These are phyloP conservation scores for Lordiphosa stackelbergi DNA, from an alignment of 1,140 invertebrate species.

Conservation along the genomic window DNA sequence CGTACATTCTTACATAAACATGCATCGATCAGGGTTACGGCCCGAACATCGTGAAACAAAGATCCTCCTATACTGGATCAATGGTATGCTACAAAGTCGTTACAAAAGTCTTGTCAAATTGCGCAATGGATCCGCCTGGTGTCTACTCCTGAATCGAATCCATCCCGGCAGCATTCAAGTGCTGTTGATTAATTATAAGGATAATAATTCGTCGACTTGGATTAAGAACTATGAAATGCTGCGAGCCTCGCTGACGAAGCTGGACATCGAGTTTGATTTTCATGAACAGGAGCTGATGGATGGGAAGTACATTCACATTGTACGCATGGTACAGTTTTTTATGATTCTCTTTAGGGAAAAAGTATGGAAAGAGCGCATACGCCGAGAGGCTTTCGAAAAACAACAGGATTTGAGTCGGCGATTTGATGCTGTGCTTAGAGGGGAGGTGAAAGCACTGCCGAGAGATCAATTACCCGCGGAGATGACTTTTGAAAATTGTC, in stretches of 20 bases:
- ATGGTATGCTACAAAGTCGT: too few species aligned
- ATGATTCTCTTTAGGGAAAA: background rate
- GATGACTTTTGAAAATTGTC: too few species aligned
- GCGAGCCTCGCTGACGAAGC: background rate
- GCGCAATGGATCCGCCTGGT: background rate
- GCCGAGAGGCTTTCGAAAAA: too few species aligned
- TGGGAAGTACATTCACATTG: background rate
- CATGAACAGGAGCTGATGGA: background rate
- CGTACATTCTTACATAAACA: accelerated
- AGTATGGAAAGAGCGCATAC: too few species aligned
- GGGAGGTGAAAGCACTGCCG: too few species aligned
- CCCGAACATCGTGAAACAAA: too few species aligned
- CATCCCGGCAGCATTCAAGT: background rate
- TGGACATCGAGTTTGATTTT: background rate
- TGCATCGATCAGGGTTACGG: too few species aligned
- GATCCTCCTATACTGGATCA: too few species aligned
- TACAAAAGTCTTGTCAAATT: background rate
- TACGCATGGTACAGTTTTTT: background rate
- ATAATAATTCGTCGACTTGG: background rate
- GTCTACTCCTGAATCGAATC: background rate
- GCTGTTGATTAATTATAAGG: background rate
- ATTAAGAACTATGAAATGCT: constrained; percentile 1
- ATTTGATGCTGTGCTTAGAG: too few species aligned
- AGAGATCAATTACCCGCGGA: too few species aligned
- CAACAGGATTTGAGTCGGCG: too few species aligned